Percentiles rank a stretch among this genome's conserved stretches.
Conservation (phyloP, 1,140 invertebrate species). For the Panonychus citri region DNA sequence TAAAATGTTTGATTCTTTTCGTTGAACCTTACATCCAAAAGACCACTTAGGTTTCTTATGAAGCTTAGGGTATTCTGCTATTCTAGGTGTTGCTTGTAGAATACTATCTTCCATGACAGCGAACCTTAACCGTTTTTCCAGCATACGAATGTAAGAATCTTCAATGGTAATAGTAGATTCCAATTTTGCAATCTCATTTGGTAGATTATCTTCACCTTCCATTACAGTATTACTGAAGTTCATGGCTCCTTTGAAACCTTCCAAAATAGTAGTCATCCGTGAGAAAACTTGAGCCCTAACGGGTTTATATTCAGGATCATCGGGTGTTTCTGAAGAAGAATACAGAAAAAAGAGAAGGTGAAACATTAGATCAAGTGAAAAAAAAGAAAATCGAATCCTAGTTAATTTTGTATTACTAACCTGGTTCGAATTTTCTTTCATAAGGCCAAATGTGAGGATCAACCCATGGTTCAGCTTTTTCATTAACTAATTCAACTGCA, state of each 20-base stretch:
- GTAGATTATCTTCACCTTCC: conserved; percentile 2
- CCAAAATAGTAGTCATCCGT: not conserved
- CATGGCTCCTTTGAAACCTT: conserved; percentile 7
- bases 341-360: too few species aligned
- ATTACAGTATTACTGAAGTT: conserved; percentile 8
- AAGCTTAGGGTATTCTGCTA: conserved; percentile 5
- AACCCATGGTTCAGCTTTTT: not conserved
- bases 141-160: not conserved
- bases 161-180: not conserved
- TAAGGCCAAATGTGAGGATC: not conserved
- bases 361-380: not conserved
- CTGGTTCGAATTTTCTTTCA: not conserved
- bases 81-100: not conserved
- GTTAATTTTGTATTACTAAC: not conserved
- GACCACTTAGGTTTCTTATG: not conserved
- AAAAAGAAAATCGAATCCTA: not conserved
- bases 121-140: not conserved
- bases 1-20: conserved; percentile 4
- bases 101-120: not conserved
- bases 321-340: not conserved
- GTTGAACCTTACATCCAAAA: not conserved
- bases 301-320: conserved; percentile 6
- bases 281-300: conserved; percentile 1
- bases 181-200: not conserved
- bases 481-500: not conserved